Evolutionary conservation across 1,140 invertebrate genomes (phyloP), one percentile per base, ranked within the genome.

Genomic region (Acyrthosiphon pisum): DNA sequence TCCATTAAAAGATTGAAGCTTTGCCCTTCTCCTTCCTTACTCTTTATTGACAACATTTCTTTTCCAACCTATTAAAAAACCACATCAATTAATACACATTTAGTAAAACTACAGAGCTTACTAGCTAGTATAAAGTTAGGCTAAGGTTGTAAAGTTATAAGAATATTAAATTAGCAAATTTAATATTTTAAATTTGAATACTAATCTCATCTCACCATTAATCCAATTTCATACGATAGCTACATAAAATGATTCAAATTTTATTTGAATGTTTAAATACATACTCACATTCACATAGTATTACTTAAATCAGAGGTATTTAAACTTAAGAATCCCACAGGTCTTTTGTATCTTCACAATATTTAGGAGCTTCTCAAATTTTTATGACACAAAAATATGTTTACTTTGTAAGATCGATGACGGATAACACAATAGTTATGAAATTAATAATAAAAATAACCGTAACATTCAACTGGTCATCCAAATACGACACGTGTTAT

Each of bases 1-100:
- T 99, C 98, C 97, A 99, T 99, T 92, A 99, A 96, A 94, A 99
- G 96, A 95, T 99, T 99, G 96, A 99, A 99, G 94, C 97, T 98
- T 93, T 97, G 97, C 93, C 98, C 98, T 94, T 98, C 97, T 56
- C 97, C 97, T 95, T 99, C 97, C 94, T 97, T 97, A 94, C 97
- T 97, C 95, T 98, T 98, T 94, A 97, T 97, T 95, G 97, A 97
- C 93, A 98, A 96, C 96, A 98, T 97, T 95, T 99, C 98, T 95
- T 99, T 99, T 94, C 98, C 98, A 93, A 98, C 97, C 97, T 98
- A 95, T 94, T 94, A 94, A 93, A 93, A 92, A 86, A 94, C 89
- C 30, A 87, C 7, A 56, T n/a, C 48, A 50, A 91, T 81, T n/a
- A 91, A 90, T 60, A 68, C 2, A 91, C 7, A 91, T 53, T 76